These are phyloP conservation scores for Anguilla japonica DNA, from an alignment of 2,113 vertebrate genomes.

Conservation along the genomic window DNA sequence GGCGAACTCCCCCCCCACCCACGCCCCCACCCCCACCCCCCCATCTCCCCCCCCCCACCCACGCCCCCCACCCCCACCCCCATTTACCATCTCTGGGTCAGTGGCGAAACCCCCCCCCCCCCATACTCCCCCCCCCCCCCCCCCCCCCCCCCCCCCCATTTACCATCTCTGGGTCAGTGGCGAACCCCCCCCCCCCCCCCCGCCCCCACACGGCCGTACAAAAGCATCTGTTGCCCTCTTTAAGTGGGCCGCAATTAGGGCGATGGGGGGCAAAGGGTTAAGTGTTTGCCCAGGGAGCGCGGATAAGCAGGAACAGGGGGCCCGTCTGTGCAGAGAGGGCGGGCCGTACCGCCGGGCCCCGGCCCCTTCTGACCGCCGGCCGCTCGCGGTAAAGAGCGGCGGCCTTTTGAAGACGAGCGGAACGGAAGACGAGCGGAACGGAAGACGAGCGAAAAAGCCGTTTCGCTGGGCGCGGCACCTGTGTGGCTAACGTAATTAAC, in stretches of 20 bases:
- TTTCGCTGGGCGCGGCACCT: not conserved
- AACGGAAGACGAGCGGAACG: constrained; percentile 35
- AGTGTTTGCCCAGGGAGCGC: constrained; percentile 69
- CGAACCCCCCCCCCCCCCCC: not conserved
- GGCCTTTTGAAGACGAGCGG: constrained; percentile 44
- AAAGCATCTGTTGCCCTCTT: constrained; percentile 69
- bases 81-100: no score
- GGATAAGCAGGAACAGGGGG: constrained; percentile 67
- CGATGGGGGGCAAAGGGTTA: constrained; percentile 72
- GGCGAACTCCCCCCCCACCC: no score
- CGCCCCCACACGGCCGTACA: constrained; percentile 41
- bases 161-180: no score
- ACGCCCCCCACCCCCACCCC: no score
- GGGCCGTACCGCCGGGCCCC: constrained; percentile 73
- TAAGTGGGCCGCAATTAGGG: constrained; percentile 70
- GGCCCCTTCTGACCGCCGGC: constrained; percentile 64
- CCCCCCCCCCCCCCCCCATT: no score
- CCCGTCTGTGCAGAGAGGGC: constrained; percentile 72
- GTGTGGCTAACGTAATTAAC: not conserved
- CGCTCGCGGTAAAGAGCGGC: constrained; percentile 53
- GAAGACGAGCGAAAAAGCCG: not conserved
- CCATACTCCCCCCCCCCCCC: no score
- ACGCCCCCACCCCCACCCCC: no score
- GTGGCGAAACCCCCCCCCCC: no score
- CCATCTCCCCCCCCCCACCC: no score